Evolutionary conservation across 2,888 invertebrate species (phyloP).

Genomic region (Notocelia uddmanniana): DNA sequence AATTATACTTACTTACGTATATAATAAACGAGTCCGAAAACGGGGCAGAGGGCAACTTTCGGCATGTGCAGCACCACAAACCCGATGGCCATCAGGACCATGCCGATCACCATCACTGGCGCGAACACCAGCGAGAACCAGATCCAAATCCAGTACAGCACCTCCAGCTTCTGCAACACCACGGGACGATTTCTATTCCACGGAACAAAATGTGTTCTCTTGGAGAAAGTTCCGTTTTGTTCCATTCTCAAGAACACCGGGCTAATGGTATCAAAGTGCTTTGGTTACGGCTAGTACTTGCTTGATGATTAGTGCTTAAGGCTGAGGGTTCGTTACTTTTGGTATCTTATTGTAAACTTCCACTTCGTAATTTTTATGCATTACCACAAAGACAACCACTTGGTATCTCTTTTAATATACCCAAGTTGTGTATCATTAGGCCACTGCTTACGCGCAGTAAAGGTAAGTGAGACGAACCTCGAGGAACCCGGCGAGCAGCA

Average conservation of each 20-base stretch:
- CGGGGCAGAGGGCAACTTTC: background rate
- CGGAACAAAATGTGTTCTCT: background rate
- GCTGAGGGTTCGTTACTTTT: no score
- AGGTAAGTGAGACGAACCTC: no score
- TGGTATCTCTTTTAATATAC: no score
- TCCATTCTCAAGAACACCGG: background rate
- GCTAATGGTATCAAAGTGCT: background rate
- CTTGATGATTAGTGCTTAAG: no score
- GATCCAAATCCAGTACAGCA: slow-evolving; percentile 14
- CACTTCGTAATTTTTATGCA: no score
- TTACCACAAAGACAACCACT: no score
- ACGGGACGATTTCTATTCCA: background rate
- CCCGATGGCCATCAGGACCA: background rate
- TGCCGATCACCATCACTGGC: background rate
- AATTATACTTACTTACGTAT: slow-evolving; percentile 16
- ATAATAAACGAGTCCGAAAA: background rate
- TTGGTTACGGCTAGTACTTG: no score
- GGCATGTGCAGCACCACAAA: slow-evolving; percentile 1
- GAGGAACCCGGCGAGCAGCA: no score
- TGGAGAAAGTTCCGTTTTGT: background rate
- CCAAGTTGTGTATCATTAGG: no score
- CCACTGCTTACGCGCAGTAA: no score
- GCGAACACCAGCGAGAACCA: slow-evolving; percentile 14
- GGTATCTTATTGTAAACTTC: no score
- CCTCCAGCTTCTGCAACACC: background rate